Evolutionary conservation across 1,140 invertebrate species (phyloP), one percentile per base, ranked within the genome.

Genomic region (Drosophila orena): DNA sequence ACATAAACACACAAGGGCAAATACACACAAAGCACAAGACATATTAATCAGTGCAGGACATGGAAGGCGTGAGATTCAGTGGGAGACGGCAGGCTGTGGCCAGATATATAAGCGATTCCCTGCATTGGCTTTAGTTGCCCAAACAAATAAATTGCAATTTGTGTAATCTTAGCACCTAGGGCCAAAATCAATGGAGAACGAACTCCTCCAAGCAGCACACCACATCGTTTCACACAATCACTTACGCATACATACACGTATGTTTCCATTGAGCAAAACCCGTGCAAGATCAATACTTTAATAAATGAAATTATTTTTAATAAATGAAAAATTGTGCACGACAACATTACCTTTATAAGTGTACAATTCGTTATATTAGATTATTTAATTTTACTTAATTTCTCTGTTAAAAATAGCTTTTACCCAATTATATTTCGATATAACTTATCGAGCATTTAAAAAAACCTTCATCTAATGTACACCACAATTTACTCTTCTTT

Each of bases 111-210:
- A 80, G 59, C 52, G 81, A 89, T 79, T 81, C 77, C 54, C 53
- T 72, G 79, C 75, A 81, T 79, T 88, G 64, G 79, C 80, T 88
- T 83, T 66, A 79, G 83, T 75, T 70, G 52, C 66, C 73, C 86
- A 83, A 77, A 88, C 83, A 86, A 86, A 86, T 86, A 86, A 86
- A 88, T 86, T 86, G 83, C 83, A 86, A 86, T 86, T 86, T 86
- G 83, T 88, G 83, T 86, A 86, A 86, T 88, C 85, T 86, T 77
- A 89, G 72, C 83, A 86, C 83, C 84, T 88, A 65, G 75, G 83
- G 83, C 83, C 47, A 86, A 83, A 86, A 83, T 86, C 83, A 88
- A 79, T 86, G 83, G 55, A 54, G 50, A 71, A 59, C 75, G 58
- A 47, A 47, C 27, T 70, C 44, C 35, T 58, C 27, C 20, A 15